These are phyloP conservation scores for western clawed frog (Xenopus tropicalis) DNA, from an alignment of 2,113 vertebrate species.

Conservation along the genomic window UCB_Xtro_10.0 CM004450.2:62655501-62656000, in stretches of 20 bases:
- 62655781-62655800: constrained; percentile 49
- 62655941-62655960: constrained; percentile 66
- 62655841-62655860: constrained; percentile 60
- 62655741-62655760: constrained; percentile 49
- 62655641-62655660: constrained; percentile 1
- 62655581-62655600: too few relatives aligned
- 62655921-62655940: constrained; percentile 63
- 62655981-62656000: constrained; percentile 59
- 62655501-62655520: too few relatives aligned
- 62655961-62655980: constrained; percentile 64
- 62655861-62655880: constrained; percentile 59
- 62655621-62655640: neutral
- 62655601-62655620: neutral
- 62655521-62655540: too few relatives aligned
- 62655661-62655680: constrained; percentile 15
- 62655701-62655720: constrained; percentile 6
- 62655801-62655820: constrained; percentile 50
- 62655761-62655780: constrained; percentile 48
- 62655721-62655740: constrained; percentile 5
- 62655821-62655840: constrained; percentile 51
- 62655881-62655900: constrained; percentile 63
- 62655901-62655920: constrained; percentile 62
- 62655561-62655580: too few relatives aligned
- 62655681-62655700: neutral
- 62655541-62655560: too few relatives aligned